A percentile compares a stretch with the other conserved stretches of the same genome.
These are phyloP conservation scores for Chydorus sphaericus DNA, from an alignment of 2,888 invertebrate species.

Conservation along the genomic window DNA sequence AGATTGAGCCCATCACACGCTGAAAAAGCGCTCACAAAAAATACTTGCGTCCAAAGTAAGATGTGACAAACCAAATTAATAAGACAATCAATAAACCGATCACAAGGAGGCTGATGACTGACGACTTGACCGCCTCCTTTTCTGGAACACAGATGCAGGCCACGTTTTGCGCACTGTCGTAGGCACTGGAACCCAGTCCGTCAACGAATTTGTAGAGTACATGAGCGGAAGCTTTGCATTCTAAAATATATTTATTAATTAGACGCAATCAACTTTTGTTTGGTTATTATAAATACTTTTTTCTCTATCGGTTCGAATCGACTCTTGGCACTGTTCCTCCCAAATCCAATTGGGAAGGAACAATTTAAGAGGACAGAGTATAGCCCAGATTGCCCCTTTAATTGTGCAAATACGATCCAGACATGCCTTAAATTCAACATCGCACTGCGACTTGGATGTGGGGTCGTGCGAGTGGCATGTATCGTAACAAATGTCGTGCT, in stretches of 20 bases:
- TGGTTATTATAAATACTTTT: not conserved
- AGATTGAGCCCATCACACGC: too few species aligned
- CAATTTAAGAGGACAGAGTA: not conserved
- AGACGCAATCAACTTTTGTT: not conserved
- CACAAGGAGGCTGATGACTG: too few species aligned
- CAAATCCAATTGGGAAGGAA: not conserved
- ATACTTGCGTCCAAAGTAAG: too few species aligned
- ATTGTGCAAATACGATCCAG: not conserved
- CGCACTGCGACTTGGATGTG: not conserved
- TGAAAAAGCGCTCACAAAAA: too few species aligned
- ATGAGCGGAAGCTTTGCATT: not conserved
- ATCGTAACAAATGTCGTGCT: not conserved
- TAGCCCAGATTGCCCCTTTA: not conserved
- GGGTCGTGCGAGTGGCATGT: not conserved
- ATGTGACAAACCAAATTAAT: too few species aligned
- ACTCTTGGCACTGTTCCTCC: not conserved
- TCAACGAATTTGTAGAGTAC: not conserved
- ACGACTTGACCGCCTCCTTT: too few species aligned
- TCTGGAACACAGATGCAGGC: not conserved
- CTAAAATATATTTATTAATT: not conserved
- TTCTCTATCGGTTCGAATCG: not conserved
- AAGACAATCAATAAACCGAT: too few species aligned
- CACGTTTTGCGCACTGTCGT: not conserved
- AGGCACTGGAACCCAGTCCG: not conserved
- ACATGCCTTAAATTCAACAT: not conserved